A percentile compares a stretch with the other conserved stretches of the same genome.
Evolutionary conservation across 2,113 vertebrate species (phyloP).

Genomic region (Diphyllodes magnificus): DNA sequence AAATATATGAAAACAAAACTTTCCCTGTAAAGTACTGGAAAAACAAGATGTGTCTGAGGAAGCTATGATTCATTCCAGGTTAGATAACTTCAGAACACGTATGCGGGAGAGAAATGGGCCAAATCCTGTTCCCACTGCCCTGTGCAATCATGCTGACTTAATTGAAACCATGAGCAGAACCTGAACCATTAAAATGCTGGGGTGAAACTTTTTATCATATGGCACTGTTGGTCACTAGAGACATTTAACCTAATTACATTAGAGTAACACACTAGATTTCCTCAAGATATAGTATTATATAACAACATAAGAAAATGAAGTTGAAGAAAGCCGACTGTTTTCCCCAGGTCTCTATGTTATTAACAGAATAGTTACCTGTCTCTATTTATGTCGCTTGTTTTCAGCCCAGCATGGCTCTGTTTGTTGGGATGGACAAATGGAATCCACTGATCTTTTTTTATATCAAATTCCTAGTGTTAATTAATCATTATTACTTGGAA

Average conservation of each 20-base stretch:
- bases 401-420: not conserved
- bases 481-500: conserved; percentile 10
- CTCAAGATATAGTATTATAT: conserved; percentile 32
- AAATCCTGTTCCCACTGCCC: conserved; percentile 12
- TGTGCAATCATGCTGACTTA: conserved; percentile 25
- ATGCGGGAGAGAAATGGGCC: not conserved
- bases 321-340: not conserved
- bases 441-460: not conserved
- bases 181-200: conserved; percentile 49
- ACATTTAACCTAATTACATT: conserved; percentile 68
- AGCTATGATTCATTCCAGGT: conserved; percentile 39
- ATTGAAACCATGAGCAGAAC: conserved; percentile 47
- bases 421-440: not conserved
- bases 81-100: conserved; percentile 44
- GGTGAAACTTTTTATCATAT: conserved; percentile 25
- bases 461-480: not conserved
- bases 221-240: conserved; percentile 41
- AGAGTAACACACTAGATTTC: conserved; percentile 52
- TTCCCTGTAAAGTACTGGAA: not conserved
- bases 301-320: conserved; percentile 12
- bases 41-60: conserved; percentile 19
- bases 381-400: not conserved
- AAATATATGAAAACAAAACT: conserved; percentile 2
- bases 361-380: not conserved
- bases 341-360: not conserved